Conservation (phyloP, 2,113 vertebrate species). For the Sialia sialis region DNA sequence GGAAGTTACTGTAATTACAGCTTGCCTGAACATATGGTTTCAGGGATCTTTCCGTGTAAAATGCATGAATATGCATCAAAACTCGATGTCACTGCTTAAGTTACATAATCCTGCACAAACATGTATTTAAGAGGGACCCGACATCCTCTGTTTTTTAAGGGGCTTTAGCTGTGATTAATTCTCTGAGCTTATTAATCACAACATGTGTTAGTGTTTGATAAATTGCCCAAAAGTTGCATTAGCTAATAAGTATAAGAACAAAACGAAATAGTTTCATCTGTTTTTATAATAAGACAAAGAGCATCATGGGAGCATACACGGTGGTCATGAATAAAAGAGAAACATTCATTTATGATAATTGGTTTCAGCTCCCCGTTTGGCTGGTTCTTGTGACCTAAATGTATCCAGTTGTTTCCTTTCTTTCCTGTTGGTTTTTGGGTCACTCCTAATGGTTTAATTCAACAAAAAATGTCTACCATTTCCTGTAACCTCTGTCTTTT, state of each 20-base stretch:
- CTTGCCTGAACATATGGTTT: constrained; percentile 50
- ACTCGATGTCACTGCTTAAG: constrained; percentile 51
- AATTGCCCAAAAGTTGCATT: constrained; percentile 82
- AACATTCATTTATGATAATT: constrained; percentile 90
- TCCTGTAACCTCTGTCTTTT: constrained; percentile 95
- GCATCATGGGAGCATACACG: constrained; percentile 85
- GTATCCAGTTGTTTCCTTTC: constrained; percentile 88
- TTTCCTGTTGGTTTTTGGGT: constrained; percentile 84
- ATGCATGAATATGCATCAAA: constrained; percentile 64
- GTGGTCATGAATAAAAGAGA: constrained; percentile 87
- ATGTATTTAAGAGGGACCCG: constrained; percentile 43
- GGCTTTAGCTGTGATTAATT: constrained; percentile 67
- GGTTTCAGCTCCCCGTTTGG: constrained; percentile 88
- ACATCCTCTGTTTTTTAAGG: constrained; percentile 48
- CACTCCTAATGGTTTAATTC: constrained; percentile 97
- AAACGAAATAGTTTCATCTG: constrained; percentile 84
- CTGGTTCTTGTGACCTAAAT: constrained; percentile 86
- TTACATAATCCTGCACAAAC: constrained; percentile 69
- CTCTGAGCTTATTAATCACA: constrained; percentile 74
- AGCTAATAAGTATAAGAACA: constrained; percentile 82
- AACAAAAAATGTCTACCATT: constrained; percentile 95
- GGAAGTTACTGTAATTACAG: constrained; percentile 45
- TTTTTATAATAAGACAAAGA: constrained; percentile 84
- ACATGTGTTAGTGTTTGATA: constrained; percentile 81
- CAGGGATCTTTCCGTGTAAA: constrained; percentile 17